Base-by-base conservation (phyloP, 2,888 invertebrate genomes). In the Sepiola atlantica region DNA sequence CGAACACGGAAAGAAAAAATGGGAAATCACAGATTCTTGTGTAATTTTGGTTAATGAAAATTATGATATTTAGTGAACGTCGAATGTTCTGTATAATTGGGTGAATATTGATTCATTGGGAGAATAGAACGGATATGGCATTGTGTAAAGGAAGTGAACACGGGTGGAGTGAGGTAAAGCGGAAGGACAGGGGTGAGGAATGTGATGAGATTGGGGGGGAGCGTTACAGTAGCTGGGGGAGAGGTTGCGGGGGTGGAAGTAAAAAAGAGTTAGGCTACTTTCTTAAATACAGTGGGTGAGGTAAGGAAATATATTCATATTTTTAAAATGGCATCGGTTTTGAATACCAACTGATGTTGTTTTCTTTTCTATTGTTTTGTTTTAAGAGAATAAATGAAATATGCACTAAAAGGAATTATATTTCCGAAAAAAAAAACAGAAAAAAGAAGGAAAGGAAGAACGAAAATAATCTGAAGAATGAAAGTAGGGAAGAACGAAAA, bases 11-110 rank as follows among this genome's bases (percentile, higher is more conserved):
- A n/a, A n/a, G n/a, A 77, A 8, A 77, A 28, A 77, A 77, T 1
- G 18, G 10, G 32, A 77, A 77, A 32, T 12, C n/a, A 77, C 32
- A 32, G n/a, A 3, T 77, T 77, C n/a, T 77, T n/a, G 16, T 77
- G 77, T n/a, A 77, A 77, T 77, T 77, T 77, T 77, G 45, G 77
- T 77, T 77, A 77, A 77, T 77, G 77, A 77, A 77, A 77, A 77
- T 77, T 77, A 77, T 77, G n/a, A 77, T 77, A 77, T 77, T 77
- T 77, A 77, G 77, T 77, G 77, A n/a, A 77, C n/a, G 32, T n/a
- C n/a, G 77, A 77, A 77, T n/a, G 77, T n/a, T 77, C 77, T n/a
- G 77, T n/a, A n/a, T 77, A n/a, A 16, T 77, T 77, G n/a, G 32
- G 0, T 77, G 32, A 77, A 77, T 77, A 77, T 77, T n/a, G 77